Evolutionary conservation across 2,797 vertebrate genomes (phyloP), one percentile per base, ranked within the genome.

Genomic region (Chloroceryle amazona): DNA sequence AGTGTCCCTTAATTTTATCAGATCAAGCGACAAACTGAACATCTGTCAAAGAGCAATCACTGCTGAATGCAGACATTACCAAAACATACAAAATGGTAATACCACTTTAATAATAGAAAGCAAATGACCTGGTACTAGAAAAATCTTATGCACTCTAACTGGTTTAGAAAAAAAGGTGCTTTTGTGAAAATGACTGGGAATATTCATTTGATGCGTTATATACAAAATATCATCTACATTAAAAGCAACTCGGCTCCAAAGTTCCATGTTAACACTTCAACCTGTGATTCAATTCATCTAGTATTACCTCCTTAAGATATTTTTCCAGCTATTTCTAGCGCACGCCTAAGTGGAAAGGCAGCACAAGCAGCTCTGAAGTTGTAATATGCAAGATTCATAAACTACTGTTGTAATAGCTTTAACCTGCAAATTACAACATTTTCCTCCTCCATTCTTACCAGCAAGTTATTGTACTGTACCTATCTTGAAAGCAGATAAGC

Each of bases 151-250:
- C 26, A 44, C 39, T 95, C 86, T 76, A 94, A 87, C 80, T 95
- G 70, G 63, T 96, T 93, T 92, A 67, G 94, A 96, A 80, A 97
- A 62, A 97, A 98, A 97, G 95, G 90, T 98, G 88, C 78, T 89
- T 95, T 89, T 87, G 90, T 96, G 95, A 97, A 97, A 97, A 91
- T 71, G 80, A 96, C 67, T 96, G 93, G 89, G 95, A 97, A 94
- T 96, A 95, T 89, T 93, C 85, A 91, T 89, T 86, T 96, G 92
- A 96, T 95, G 94, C 73, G 89, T 94, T 97, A 97, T 97, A 86
- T 97, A 98, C 96, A 98, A 97, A 98, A 86, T 33, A 81, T 83
- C 54, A 95, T 80, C 54, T 96, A 95, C 87, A 80, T 90, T 94
- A 97, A 97, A 97, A 97, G 92, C 82, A 96, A 97, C 85, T 91